phyloP scores from a whole-genome alignment of 2,888 invertebrate species.

The Drosophila suboccidentalis region DNA sequence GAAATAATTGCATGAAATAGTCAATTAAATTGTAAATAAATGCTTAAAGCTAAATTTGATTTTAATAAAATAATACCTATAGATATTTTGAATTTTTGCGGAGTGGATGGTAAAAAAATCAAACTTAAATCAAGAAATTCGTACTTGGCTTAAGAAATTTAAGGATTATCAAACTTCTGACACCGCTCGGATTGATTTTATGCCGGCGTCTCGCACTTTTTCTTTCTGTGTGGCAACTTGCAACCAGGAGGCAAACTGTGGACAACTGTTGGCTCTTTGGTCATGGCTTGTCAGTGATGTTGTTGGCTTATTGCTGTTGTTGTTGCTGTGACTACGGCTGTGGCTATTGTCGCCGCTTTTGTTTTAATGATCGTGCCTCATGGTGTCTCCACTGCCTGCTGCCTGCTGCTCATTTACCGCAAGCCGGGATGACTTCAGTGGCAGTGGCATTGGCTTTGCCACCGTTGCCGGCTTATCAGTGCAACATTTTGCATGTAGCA shows the following conservation, averaged over 20 bases:
- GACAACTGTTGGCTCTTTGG: conserved; percentile 56
- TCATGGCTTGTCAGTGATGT: conserved; percentile 78
- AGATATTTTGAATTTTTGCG: no score
- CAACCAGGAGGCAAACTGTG: conserved; percentile 20
- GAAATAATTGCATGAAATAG: no score
- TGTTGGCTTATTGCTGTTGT: conserved; percentile 30
- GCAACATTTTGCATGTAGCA: conserved; percentile 80
- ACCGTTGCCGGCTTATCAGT: conserved; percentile 77
- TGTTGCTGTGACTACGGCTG: conserved; percentile 15
- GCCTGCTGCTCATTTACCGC: conserved; percentile 61
- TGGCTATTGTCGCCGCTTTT: conserved; percentile 80
- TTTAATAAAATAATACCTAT: no score
- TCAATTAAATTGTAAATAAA: no score
- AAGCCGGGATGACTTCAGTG: conserved; percentile 77
- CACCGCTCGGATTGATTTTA: no score
- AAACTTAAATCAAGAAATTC: no score
- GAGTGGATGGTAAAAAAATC: no score
- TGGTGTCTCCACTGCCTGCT: conserved; percentile 54
- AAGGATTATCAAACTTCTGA: no score
- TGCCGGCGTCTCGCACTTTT: neutral
- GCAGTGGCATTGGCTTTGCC: conserved; percentile 75
- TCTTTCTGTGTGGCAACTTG: conserved; percentile 9
- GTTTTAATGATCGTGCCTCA: conserved; percentile 83
- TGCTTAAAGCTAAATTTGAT: no score
- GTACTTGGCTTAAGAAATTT: no score